These are phyloP conservation scores for Pomatostomus ruficeps DNA, from an alignment of 2,113 vertebrate genomes.

Conservation along the genomic window DNA sequence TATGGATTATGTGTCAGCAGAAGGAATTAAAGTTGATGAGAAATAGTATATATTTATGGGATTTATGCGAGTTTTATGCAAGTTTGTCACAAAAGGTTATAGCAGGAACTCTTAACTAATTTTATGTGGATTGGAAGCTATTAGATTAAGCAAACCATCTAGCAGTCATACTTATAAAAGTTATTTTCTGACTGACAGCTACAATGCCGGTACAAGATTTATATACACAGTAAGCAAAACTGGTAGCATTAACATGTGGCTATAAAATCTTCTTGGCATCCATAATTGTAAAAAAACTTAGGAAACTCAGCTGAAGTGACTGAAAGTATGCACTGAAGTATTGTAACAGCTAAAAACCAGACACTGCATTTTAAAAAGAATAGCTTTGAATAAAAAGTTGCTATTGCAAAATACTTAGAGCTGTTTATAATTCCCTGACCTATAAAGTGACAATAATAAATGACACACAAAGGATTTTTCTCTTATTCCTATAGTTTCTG, in stretches of 20 bases:
- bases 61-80: neutral
- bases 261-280: conserved; percentile 19
- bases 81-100: neutral
- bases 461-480: conserved; percentile 37
- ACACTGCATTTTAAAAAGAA: neutral
- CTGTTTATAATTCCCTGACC: conserved; percentile 55
- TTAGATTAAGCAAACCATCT: neutral
- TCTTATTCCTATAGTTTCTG: conserved; percentile 56
- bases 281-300: neutral
- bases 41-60: neutral
- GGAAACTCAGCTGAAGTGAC: neutral
- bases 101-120: neutral
- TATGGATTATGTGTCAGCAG: neutral
- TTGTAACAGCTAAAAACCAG: neutral
- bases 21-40: neutral
- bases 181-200: neutral
- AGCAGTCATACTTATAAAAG: neutral
- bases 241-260: neutral
- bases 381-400: neutral
- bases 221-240: conserved; percentile 17
- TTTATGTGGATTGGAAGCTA: conserved; percentile 3
- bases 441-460: conserved; percentile 58
- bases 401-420: conserved; percentile 48
- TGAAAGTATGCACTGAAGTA: neutral
- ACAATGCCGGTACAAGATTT: neutral